Evolutionary conservation across 2,113 vertebrate genomes (phyloP), one percentile per base, ranked within the genome.

Genomic region (Sinocyclocheilus maitianheensis): DNA sequence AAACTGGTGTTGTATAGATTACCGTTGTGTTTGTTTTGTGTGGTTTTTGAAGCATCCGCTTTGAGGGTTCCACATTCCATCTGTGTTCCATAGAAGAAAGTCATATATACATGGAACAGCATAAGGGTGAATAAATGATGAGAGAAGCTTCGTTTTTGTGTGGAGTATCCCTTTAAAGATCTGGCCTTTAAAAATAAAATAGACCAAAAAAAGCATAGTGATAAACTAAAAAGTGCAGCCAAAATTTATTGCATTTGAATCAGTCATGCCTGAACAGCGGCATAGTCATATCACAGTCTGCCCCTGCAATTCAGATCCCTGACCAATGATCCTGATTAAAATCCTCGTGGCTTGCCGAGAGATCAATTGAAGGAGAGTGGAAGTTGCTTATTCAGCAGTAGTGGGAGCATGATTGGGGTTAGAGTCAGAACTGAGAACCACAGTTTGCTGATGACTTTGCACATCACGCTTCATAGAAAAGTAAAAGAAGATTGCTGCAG

Each of bases 301-400:
- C 40, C 77, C 81, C 55, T 82, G 51, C 53, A 75, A 72, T 85
- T 88, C 82, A 85, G 63, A 84, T 77, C 46, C 76, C 67, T 86
- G 77, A 71, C 82, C 65, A 86, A 81, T 78, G 81, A 88, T 84
- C 60, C 62, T 83, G 82, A 88, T 90, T 90, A 78, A 85, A 86
- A 86, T 82, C 85, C 89, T 79, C n/a, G 7, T 62, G n/a, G 85
- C 48, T 79, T 40, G 55, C 37, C 3, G 30, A 85, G 82, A 74
- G 65, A 88, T 90, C 89, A 84, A 88, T 88, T 30, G 72, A 55
- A 84, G 55, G 71, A 58, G 60, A 74, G 80, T 58, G 58, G 37
- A 77, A 87, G 86, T 87, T 82, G 85, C 85, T 87, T 71, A 80
- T 65, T 85, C 88, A 87, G 88, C 88, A 51, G 53, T 51, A 46